Base-by-base conservation (phyloP, 2,113 vertebrate species). In the Bubo scandiacus region DNA sequence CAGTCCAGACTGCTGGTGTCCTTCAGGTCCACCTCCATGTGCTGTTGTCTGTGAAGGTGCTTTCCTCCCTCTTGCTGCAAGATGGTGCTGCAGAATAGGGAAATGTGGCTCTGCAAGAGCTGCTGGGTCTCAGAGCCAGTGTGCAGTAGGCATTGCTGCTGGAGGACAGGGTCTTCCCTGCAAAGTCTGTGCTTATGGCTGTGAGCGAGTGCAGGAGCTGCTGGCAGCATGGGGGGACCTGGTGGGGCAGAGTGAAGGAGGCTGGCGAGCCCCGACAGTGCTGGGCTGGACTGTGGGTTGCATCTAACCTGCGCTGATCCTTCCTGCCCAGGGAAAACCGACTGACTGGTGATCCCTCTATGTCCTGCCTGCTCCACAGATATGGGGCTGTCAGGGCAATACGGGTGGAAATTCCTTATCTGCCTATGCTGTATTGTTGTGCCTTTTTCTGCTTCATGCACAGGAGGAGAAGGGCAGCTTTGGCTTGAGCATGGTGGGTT, bases 61-160 rank as follows among this genome's bases (percentile, higher is more conserved):
- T 88, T 84, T 90, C 77, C 95, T 86, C 79, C 7, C 63, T 34
- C 19, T 5, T 61, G 66, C 90, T 97, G 90, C 97, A 96, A 98
- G 98, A 94, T 97, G 98, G 97, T 95, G 96, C 96, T 97, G 86
- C 83, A 93, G 96, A 98, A 95, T 51, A 94, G 98, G 92, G 91
- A 94, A 97, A 97, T 79, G 59, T 9, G 10, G 26, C 57, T 68
- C 34, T 11, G 58, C 5, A 22, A 91, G 58, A 43, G 55, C 55
- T 3, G 68, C 72, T 15, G 21, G 27, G 20, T 49, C 55, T 79
- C 25, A 0, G 19, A 20, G 63, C 1, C n/a, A 10, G 40, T 2
- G 54, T 26, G 66, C 40, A 55, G 66, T 7, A 27, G 73, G 49
- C 45, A 7, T 0, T 6, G 68, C 72, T 91, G 88, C 75, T 11